These are phyloP conservation scores for Andrena bucephala DNA, from an alignment of 2,888 invertebrate genomes.

Conservation along the genomic window DNA sequence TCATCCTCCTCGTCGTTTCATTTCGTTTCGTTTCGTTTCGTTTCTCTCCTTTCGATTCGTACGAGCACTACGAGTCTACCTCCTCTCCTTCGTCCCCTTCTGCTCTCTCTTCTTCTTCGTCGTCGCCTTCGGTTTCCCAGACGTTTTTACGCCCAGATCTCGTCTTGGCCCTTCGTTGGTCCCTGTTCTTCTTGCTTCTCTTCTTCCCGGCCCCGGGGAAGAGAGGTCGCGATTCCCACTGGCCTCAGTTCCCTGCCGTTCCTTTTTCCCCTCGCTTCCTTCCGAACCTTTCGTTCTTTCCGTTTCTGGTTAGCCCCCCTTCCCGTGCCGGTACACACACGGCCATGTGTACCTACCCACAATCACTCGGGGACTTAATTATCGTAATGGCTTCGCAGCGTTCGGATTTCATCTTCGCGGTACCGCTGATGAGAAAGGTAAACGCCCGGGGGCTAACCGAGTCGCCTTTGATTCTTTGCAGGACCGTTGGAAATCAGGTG, in stretches of 20 bases:
- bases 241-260: constrained; percentile 15
- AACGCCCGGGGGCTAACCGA: not conserved
- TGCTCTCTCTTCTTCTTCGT: constrained; percentile 26
- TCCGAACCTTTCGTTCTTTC: constrained; percentile 27
- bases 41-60: constrained; percentile 22
- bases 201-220: constrained; percentile 45
- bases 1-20: constrained; percentile 7
- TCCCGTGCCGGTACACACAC: too few species aligned
- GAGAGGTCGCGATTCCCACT: constrained; percentile 58
- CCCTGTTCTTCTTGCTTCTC: constrained; percentile 34
- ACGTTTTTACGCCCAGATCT: constrained; percentile 37
- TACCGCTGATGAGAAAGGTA: too few species aligned
- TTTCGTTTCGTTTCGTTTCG: constrained; percentile 30
- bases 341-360: constrained; percentile 23
- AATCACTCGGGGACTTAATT: constrained; percentile 69
- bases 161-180: constrained; percentile 41
- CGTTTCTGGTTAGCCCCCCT: constrained; percentile 38
- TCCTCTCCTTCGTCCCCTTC: constrained; percentile 8
- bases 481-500: constrained; percentile 94
- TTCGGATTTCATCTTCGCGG: constrained; percentile 33
- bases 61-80: constrained; percentile 5
- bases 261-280: constrained; percentile 28
- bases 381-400: constrained; percentile 65
- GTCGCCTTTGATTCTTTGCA: constrained; percentile 77
- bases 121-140: constrained; percentile 28